These are phyloP conservation scores for Catharus minimus DNA, from an alignment of 2,113 vertebrate species.

Conservation along the genomic window DNA sequence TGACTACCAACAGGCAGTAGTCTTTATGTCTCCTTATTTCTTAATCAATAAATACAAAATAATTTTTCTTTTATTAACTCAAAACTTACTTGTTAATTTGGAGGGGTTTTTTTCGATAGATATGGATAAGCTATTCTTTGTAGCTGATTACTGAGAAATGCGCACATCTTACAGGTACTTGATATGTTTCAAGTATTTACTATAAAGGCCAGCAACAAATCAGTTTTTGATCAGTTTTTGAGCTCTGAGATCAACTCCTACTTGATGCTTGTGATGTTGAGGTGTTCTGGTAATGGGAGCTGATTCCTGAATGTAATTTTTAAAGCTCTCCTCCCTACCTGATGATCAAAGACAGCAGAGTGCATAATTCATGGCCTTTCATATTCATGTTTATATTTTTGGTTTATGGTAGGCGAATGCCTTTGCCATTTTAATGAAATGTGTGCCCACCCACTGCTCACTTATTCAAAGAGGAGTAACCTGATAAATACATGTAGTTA, in stretches of 20 bases:
- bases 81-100: neutral
- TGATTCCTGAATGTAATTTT: slow-evolving; percentile 9
- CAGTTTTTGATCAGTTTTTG: slow-evolving; percentile 7
- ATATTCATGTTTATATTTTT: slow-evolving; percentile 52
- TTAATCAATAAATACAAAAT: neutral
- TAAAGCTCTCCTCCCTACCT: neutral
- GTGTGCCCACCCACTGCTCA: neutral
- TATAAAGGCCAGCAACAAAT: slow-evolving; percentile 1
- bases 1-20: neutral
- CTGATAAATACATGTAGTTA: neutral
- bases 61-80: neutral
- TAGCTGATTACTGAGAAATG: neutral
- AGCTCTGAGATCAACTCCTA: neutral
- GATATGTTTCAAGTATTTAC: neutral
- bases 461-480: neutral
- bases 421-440: slow-evolving; percentile 35
- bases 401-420: neutral
- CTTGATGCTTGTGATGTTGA: neutral
- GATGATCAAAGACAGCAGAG: slow-evolving; percentile 26
- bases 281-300: neutral
- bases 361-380: slow-evolving; percentile 44
- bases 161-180: neutral
- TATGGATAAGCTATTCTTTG: neutral
- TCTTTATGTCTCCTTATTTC: neutral
- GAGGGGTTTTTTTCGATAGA: neutral